These are phyloP conservation scores for Pedicia rivosa DNA, from an alignment of 2,888 invertebrate species.

Conservation along the genomic window DNA sequence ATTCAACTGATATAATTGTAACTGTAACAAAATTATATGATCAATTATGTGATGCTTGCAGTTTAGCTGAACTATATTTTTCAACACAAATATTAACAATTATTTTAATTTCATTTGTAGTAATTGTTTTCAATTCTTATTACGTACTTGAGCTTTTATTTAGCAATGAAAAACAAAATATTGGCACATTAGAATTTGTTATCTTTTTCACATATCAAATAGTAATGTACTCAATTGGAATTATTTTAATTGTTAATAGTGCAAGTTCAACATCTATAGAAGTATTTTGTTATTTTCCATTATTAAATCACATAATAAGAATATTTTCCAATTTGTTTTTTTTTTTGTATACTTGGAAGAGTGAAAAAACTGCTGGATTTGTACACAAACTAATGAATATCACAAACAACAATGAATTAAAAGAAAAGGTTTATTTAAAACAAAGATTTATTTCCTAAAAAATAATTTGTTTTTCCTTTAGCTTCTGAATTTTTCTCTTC, in stretches of 20 bases:
- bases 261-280: conserved; percentile 22
- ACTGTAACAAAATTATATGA: conserved; percentile 15
- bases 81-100: conserved; percentile 24
- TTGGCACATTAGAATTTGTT: conserved; percentile 25
- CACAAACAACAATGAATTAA: conserved; percentile 21
- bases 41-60: conserved; percentile 24
- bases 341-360: no score
- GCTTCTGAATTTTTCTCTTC: conserved; percentile 23
- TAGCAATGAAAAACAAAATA: conserved; percentile 22
- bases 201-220: conserved; percentile 25
- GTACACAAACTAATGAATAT: conserved; percentile 26
- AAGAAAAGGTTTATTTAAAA: conserved; percentile 15
- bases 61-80: conserved; percentile 25
- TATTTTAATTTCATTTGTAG: conserved; percentile 24
- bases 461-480: not conserved
- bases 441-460: not conserved
- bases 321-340: no score
- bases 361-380: conserved; percentile 18
- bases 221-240: conserved; percentile 24
- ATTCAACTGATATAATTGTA: no score
- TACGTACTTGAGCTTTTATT: conserved; percentile 23
- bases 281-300: no score
- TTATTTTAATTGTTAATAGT: conserved; percentile 24
- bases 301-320: no score
- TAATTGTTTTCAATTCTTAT: conserved; percentile 26